Conservation (phyloP, 2,797 vertebrate genomes). For the Nyctibius grandis region DNA sequence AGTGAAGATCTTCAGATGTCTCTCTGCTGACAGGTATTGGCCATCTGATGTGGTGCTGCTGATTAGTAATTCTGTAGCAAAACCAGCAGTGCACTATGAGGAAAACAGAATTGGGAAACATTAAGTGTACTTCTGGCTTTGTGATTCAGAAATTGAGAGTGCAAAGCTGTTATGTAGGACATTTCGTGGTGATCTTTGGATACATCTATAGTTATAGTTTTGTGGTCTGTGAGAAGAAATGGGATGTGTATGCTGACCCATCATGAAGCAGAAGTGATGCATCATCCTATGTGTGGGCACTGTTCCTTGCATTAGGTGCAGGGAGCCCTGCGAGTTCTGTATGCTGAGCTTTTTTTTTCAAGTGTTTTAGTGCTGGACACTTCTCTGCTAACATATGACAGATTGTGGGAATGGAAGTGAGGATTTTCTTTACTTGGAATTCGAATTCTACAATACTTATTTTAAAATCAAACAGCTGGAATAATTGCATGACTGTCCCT, state of each 20-base stretch:
- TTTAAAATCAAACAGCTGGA: background rate
- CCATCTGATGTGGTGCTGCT: background rate
- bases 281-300: background rate
- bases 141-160: background rate
- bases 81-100: background rate
- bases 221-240: background rate
- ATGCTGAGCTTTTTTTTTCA: background rate
- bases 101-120: background rate
- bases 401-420: background rate
- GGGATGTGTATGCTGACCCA: background rate
- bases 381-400: background rate
- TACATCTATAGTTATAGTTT: background rate
- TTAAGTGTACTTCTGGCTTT: background rate
- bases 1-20: background rate
- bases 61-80: background rate
- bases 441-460: background rate
- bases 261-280: background rate
- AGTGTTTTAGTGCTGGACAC: background rate
- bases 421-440: background rate
- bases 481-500: background rate
- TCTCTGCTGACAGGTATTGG: background rate
- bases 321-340: background rate
- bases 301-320: background rate
- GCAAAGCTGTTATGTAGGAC: background rate
- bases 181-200: background rate